phyloP scores from a whole-genome alignment of 2,888 invertebrate genomes.

The Antheraea yamamai region DNA sequence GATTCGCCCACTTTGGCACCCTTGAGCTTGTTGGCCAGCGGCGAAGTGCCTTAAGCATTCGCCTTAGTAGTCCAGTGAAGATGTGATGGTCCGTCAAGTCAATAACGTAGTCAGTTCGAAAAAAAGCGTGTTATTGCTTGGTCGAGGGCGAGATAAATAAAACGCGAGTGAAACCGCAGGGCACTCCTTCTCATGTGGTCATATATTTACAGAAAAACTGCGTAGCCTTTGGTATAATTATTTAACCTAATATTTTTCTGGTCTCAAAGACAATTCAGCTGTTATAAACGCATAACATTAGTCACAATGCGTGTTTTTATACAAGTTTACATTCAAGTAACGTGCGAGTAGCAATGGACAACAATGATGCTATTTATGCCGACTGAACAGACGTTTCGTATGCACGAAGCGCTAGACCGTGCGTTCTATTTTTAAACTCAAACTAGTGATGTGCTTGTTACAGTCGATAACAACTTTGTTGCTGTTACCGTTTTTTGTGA shows the following conservation, averaged over 20 bases:
- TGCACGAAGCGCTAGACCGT: constrained; percentile 5
- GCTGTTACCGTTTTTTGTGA: not conserved
- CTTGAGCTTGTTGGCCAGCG: too few species aligned
- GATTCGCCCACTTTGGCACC: too few species aligned
- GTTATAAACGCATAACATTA: not conserved
- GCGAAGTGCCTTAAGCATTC: too few species aligned
- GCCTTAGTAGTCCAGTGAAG: too few species aligned
- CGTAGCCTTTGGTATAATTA: not conserved
- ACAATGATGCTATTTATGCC: not conserved
- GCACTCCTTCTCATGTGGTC: too few species aligned
- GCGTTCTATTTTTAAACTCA: constrained; percentile 17
- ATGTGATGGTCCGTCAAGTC: too few species aligned
- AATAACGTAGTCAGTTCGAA: too few species aligned
- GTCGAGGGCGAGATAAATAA: too few species aligned
- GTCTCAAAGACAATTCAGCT: not conserved
- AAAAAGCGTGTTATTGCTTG: too few species aligned
- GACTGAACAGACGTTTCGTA: not conserved
- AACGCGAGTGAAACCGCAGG: too few species aligned
- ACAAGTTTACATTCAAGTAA: not conserved
- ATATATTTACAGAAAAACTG: not conserved
- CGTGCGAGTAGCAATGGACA: not conserved
- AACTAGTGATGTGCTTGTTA: constrained; percentile 7
- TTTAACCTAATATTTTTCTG: not conserved
- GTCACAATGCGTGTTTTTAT: not conserved
- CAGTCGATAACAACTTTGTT: constrained; percentile 19